phyloP scores from a whole-genome alignment of 2,113 vertebrate species.

The Calidris pygmaea region DNA sequence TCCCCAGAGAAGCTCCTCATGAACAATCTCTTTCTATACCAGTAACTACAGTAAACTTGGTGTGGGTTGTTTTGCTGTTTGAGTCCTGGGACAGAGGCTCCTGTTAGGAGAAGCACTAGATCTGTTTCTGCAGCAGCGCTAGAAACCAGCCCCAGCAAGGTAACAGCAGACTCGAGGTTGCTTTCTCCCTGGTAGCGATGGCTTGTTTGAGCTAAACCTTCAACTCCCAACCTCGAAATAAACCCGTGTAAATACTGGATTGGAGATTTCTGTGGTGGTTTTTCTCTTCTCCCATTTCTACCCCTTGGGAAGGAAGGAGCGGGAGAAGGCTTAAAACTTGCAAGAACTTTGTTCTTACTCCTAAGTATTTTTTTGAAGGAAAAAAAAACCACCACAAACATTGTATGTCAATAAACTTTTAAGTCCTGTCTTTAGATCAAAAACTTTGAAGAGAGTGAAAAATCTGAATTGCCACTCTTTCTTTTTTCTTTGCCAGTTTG shows the following conservation, averaged over 20 bases:
- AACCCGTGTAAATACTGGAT: neutral
- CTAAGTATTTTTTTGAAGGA: neutral
- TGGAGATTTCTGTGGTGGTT: neutral
- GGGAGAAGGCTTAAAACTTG: neutral
- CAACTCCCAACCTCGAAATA: neutral
- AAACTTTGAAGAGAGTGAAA: neutral
- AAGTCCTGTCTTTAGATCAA: neutral
- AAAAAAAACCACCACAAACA: too few species aligned
- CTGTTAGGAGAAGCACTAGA: rapidly evolving
- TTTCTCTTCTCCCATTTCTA: neutral
- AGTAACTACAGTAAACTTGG: neutral
- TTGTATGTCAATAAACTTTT: neutral
- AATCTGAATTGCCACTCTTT: neutral
- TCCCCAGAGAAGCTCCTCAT: neutral
- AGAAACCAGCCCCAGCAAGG: neutral
- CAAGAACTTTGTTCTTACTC: neutral
- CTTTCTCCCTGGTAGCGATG: neutral
- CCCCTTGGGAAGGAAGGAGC: neutral
- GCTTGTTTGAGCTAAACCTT: neutral
- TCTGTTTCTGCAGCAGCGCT: neutral
- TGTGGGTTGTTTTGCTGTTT: neutral
- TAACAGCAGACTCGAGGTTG: neutral
- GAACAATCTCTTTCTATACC: neutral
- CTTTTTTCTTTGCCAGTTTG: neutral
- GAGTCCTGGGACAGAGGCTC: neutral